Conservation (phyloP, 2,113 vertebrate genomes). For the Pipa parva region DNA sequence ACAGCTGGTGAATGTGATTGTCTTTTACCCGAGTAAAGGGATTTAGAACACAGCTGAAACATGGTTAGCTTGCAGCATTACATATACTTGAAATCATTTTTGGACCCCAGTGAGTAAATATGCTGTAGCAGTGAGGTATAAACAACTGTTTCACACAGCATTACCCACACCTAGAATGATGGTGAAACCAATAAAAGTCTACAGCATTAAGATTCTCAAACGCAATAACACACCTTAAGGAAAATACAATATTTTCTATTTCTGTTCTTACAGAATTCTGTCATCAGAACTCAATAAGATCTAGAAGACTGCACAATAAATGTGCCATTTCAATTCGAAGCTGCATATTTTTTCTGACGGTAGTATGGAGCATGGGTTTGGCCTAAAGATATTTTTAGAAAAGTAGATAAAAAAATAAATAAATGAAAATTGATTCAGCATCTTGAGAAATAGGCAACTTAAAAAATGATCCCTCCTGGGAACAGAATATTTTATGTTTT, state of each 20-base stretch:
- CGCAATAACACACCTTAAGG: slow-evolving; percentile 1
- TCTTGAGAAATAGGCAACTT: slow-evolving; percentile 8
- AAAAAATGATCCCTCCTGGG: slow-evolving; percentile 2
- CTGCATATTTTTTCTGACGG: neutral
- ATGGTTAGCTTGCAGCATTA: no score
- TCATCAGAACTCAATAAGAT: neutral
- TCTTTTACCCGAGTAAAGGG: no score
- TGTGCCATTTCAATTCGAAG: neutral
- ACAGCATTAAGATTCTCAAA: slow-evolving; percentile 2
- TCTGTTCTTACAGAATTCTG: neutral
- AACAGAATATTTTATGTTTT: slow-evolving; percentile 15
- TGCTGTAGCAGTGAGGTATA: no score
- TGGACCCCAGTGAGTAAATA: no score
- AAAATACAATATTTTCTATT: slow-evolving; percentile 24
- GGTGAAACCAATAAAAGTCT: neutral
- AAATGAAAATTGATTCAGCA: slow-evolving; percentile 1
- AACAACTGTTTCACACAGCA: no score
- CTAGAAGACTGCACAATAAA: neutral
- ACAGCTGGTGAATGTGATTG: no score
- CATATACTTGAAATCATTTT: no score
- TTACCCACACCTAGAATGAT: neutral
- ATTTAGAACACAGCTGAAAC: no score
- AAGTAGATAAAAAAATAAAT: no score
- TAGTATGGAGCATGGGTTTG: slow-evolving; percentile 6
- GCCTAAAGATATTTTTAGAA: slow-evolving; percentile 12